Conservation (phyloP, 2,113 vertebrate genomes). For the Emydura subglobosa region DNA sequence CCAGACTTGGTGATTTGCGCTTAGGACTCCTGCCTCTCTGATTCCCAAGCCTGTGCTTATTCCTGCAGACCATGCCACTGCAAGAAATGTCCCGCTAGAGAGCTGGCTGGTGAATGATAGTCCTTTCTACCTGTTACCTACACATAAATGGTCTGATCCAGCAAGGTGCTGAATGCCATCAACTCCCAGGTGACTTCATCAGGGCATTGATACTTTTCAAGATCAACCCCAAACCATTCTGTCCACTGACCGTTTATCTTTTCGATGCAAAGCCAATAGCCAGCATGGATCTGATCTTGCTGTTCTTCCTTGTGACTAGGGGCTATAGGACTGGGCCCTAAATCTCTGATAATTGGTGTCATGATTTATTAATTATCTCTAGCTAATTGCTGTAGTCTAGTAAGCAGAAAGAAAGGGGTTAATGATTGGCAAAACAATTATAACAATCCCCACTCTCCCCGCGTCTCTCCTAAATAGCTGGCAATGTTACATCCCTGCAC, state of each 20-base stretch:
- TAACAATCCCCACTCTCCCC: background rate
- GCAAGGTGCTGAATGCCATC: rapidly evolving
- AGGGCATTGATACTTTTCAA: background rate
- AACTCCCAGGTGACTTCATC: rapidly evolving
- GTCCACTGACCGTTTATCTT: too few species aligned
- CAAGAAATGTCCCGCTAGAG: background rate
- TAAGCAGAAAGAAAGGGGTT: background rate
- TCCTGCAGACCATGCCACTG: background rate
- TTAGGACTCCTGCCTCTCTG: background rate
- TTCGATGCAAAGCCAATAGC: rapidly evolving
- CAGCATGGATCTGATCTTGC: background rate
- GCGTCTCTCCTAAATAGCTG: background rate
- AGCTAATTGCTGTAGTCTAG: background rate
- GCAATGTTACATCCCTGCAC: background rate
- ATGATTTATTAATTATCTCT: background rate
- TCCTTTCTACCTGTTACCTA: background rate
- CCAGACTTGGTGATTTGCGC: background rate
- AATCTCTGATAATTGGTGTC: background rate
- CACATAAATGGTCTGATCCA: background rate
- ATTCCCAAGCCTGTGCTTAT: background rate
- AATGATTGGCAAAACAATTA: rapidly evolving
- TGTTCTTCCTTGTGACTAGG: background rate
- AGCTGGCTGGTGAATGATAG: background rate
- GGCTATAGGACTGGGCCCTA: background rate
- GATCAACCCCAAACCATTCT: rapidly evolving